These are phyloP conservation scores for Ligdia adustata DNA, from an alignment of 2,888 invertebrate genomes.

Conservation along the genomic window DNA sequence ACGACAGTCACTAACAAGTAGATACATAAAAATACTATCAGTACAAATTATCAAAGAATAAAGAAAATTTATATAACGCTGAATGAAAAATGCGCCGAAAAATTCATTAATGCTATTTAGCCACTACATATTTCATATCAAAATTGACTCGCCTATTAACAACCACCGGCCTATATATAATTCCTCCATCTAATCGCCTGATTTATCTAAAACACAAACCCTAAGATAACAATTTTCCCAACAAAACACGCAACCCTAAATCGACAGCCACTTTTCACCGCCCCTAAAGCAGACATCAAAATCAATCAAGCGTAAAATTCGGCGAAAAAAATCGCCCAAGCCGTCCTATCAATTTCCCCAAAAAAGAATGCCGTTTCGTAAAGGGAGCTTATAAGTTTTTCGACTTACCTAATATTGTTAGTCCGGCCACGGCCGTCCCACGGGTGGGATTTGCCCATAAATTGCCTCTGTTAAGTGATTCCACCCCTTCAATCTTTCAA, in stretches of 20 bases:
- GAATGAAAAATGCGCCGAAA: no score
- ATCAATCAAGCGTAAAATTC: constrained; percentile 37
- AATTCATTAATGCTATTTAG: no score
- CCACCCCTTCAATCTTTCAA: constrained; percentile 81
- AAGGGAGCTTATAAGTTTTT: constrained; percentile 69
- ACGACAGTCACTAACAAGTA: no score
- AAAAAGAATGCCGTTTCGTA: constrained; percentile 52
- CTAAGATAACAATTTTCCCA: no score
- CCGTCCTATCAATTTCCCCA: constrained; percentile 45
- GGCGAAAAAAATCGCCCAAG: constrained; percentile 30
- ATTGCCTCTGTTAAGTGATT: constrained; percentile 79
- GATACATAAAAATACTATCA: no score
- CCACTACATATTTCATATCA: no score
- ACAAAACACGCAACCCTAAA: constrained; percentile 10
- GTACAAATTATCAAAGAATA: no score
- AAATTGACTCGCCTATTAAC: no score
- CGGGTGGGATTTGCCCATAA: constrained; percentile 79
- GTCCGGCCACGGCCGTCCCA: constrained; percentile 76
- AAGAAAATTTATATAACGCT: no score
- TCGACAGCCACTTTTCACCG: constrained; percentile 23
- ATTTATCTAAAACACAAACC: no score
- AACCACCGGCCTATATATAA: no score
- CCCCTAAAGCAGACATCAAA: constrained; percentile 27
- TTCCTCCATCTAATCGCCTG: no score
- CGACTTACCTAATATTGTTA: constrained; percentile 75